A percentile compares a stretch with the other conserved stretches of the same genome.
Conservation (phyloP, 2,113 vertebrate species). For the Thamnophis sirtalis region DNA sequence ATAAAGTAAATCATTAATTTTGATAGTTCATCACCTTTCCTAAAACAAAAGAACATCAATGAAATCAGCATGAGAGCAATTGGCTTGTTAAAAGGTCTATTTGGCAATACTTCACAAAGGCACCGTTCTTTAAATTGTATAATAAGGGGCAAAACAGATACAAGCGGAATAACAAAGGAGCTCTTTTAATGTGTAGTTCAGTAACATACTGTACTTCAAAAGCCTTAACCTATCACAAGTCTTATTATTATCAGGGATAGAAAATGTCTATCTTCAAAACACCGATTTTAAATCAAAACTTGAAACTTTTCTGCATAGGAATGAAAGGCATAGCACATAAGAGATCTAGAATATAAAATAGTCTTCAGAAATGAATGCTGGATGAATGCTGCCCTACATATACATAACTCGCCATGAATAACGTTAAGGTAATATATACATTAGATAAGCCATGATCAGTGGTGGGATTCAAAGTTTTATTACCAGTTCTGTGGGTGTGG, state of each 20-base stretch:
- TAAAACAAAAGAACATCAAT: neutral
- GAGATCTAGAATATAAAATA: neutral
- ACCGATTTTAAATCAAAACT: neutral
- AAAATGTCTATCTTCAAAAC: neutral
- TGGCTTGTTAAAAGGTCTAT: neutral
- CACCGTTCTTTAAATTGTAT: neutral
- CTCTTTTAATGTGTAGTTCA: neutral
- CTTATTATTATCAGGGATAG: neutral
- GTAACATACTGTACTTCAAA: neutral
- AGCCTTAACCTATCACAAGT: neutral
- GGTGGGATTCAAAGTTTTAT: too few species aligned
- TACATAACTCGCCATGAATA: neutral
- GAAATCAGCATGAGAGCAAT: neutral
- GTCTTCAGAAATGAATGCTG: neutral
- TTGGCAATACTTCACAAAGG: neutral
- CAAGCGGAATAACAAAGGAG: neutral
- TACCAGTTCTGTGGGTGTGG: too few species aligned
- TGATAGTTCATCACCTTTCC: neutral
- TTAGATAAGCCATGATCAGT: neutral
- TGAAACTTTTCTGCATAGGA: neutral
- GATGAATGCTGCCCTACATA: neutral
- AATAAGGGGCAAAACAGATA: neutral
- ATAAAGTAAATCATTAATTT: neutral
- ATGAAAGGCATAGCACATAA: neutral
- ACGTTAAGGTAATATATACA: neutral